phyloP scores from a whole-genome alignment of 2,113 vertebrate genomes.

The Etheostoma spectabile region DNA sequence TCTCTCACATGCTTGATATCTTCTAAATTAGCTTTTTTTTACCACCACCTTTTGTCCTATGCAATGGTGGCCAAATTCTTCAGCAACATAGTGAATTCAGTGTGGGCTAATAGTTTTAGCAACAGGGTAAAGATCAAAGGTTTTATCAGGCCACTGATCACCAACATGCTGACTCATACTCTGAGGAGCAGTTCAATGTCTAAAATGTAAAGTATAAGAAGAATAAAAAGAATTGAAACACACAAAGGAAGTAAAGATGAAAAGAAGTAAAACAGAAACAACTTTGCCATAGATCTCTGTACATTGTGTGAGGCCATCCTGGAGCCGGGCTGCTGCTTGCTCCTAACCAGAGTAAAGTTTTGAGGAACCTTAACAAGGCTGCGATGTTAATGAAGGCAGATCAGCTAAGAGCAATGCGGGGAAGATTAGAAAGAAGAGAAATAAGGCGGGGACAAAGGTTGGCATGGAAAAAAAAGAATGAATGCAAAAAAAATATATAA shows the following conservation, averaged over 20 bases:
- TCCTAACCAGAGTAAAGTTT: constrained; percentile 65
- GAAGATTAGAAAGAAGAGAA: constrained; percentile 41
- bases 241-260: constrained; percentile 32
- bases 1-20: neutral
- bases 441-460: neutral
- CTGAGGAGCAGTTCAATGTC: constrained; percentile 13
- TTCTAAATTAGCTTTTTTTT: neutral
- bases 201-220: constrained; percentile 26
- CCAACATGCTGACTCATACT: neutral
- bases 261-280: constrained; percentile 32
- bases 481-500: neutral
- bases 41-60: neutral
- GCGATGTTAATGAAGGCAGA: constrained; percentile 54
- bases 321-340: constrained; percentile 48
- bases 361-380: constrained; percentile 55
- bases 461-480: neutral
- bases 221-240: constrained; percentile 5
- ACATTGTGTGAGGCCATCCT: neutral
- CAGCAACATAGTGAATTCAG: neutral
- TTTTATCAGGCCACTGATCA: constrained; percentile 9
- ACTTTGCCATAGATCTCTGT: constrained; percentile 38
- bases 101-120: neutral
- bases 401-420: constrained; percentile 49
- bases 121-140: neutral
- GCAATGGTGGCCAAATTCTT: neutral